These are phyloP conservation scores for Hassar affinis DNA, from an alignment of 2,113 vertebrate species.

Conservation along the genomic window DNA sequence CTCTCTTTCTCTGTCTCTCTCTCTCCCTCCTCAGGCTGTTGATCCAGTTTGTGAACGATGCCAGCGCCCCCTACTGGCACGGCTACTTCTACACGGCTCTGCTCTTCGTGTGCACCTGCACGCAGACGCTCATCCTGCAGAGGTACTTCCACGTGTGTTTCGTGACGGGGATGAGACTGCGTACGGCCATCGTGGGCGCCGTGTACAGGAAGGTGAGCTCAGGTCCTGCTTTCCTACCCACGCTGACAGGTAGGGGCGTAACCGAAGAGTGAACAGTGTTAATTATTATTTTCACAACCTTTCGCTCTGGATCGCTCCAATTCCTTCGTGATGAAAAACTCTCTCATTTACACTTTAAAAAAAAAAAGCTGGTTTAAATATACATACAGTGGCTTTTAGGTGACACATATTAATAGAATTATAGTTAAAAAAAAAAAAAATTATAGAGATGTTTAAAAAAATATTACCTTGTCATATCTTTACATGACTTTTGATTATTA, in stretches of 20 bases:
- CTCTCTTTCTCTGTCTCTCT: background rate
- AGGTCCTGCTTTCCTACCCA: background rate
- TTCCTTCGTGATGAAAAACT: too few relatives aligned
- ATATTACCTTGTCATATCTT: too few relatives aligned
- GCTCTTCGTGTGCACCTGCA: conserved; percentile 82
- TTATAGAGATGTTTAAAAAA: too few relatives aligned
- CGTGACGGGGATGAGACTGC: conserved; percentile 91
- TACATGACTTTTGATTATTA: too few relatives aligned
- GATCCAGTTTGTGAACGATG: conserved; percentile 82
- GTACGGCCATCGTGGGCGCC: conserved; percentile 87
- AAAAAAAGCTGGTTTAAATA: too few relatives aligned
- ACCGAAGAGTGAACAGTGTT: background rate
- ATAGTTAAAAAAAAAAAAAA: too few relatives aligned
- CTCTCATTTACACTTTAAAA: too few relatives aligned
- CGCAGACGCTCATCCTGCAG: conserved; percentile 92
- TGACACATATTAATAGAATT: too few relatives aligned
- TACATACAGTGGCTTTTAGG: too few relatives aligned
- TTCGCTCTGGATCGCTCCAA: too few relatives aligned
- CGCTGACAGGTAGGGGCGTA: background rate
- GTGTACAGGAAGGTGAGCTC: conserved; percentile 88
- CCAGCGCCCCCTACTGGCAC: conserved; percentile 84
- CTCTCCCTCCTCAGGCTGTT: conserved; percentile 74
- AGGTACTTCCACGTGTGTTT: conserved; percentile 97
- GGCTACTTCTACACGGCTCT: conserved; percentile 88
- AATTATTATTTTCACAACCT: background rate